Evolutionary conservation across 1,140 invertebrate species (phyloP).

Genomic region (Stratiolaelaps scimitus): DNA sequence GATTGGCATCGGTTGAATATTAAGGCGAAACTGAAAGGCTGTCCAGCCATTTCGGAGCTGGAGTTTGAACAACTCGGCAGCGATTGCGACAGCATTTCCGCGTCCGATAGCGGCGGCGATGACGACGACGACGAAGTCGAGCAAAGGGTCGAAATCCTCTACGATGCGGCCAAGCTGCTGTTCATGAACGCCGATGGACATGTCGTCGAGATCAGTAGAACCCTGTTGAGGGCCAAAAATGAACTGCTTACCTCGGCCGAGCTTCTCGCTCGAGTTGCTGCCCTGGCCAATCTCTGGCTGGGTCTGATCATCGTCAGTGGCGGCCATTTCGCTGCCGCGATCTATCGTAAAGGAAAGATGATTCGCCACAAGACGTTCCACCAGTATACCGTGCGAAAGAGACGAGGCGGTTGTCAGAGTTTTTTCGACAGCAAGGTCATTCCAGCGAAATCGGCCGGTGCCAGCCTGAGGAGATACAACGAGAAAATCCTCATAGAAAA

Average conservation of each 20-base stretch:
- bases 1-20: slow-evolving; percentile 27
- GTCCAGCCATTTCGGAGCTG: background rate
- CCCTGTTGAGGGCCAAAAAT: background rate
- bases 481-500: background rate
- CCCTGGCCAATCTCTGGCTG: background rate
- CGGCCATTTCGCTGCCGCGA: slow-evolving; percentile 17
- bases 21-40: background rate
- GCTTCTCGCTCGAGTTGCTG: slow-evolving; percentile 1
- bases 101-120: background rate
- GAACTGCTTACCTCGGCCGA: slow-evolving; percentile 2
- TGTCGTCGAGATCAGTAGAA: slow-evolving; percentile 8
- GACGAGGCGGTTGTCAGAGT: background rate
- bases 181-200: slow-evolving; percentile 7
- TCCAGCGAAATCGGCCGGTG: slow-evolving; percentile 1
- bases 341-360: slow-evolving; percentile 18
- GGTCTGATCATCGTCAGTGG: background rate
- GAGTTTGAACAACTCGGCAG: slow-evolving; percentile 3
- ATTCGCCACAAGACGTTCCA: slow-evolving; percentile 10
- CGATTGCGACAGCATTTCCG: slow-evolving; percentile 23
- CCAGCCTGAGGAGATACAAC: slow-evolving; percentile 7
- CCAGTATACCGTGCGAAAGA: slow-evolving; percentile 3
- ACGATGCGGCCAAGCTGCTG: background rate
- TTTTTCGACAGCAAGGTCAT: background rate
- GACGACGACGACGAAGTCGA: background rate
- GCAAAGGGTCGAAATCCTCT: background rate